A percentile compares a stretch with the other conserved stretches of the same genome.
phyloP scores from a whole-genome alignment of 2,113 vertebrate genomes.

The Muscicapa adusta region DNA sequence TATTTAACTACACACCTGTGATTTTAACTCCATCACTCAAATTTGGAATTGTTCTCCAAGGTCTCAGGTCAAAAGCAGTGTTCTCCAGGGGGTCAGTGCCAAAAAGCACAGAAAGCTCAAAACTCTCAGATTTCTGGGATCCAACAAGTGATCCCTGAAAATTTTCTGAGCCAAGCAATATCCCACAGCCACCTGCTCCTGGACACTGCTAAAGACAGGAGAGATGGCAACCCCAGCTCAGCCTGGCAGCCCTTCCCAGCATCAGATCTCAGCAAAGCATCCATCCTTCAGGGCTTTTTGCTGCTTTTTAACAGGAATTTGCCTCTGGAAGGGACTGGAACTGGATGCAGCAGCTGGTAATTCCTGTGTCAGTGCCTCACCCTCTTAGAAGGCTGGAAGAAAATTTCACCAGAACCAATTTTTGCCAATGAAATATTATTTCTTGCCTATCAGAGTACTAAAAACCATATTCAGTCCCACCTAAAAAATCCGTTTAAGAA shows the following conservation, averaged over 20 bases:
- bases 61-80: no score
- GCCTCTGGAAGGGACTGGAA: not conserved
- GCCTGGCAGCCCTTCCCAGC: not conserved
- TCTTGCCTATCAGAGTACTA: not conserved
- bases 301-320: not conserved
- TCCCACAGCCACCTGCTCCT: not conserved
- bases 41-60: no score
- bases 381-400: not conserved
- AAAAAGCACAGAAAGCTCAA: no score
- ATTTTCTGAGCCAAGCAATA: not conserved
- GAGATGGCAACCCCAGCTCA: not conserved
- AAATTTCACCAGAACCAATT: not conserved
- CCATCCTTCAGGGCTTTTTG: not conserved
- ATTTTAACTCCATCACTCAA: no score
- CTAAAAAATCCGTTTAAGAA: not conserved
- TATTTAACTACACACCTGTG: no score
- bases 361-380: rapidly evolving
- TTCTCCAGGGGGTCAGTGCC: no score
- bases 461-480: not conserved
- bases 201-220: not conserved
- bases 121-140: no score
- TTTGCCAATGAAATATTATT: not conserved
- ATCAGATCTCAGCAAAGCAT: not conserved
- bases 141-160: not conserved
- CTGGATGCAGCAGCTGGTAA: not conserved